Conservation (phyloP, 1,140 invertebrate species). For the Aricia agestis region DNA sequence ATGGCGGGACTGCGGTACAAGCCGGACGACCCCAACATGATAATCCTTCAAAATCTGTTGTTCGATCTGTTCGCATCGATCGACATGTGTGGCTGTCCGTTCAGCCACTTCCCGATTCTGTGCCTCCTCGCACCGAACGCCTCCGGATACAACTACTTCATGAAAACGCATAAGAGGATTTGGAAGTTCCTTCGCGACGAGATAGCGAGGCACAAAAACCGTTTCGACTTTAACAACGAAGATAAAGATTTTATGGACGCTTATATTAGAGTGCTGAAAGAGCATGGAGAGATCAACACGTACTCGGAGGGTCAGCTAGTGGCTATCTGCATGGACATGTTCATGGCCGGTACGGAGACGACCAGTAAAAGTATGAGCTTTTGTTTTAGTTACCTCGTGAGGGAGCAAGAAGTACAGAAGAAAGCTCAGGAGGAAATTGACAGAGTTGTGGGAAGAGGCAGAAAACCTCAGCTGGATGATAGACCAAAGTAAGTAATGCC, state of each 20-base stretch:
- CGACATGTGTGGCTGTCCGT: slow-evolving; percentile 86
- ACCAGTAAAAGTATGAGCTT: slow-evolving; percentile 87
- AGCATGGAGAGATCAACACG: slow-evolving; percentile 69
- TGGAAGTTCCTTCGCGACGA: slow-evolving; percentile 85
- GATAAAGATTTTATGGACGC: slow-evolving; percentile 91
- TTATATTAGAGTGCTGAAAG: slow-evolving; percentile 83
- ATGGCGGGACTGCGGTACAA: slow-evolving; percentile 86
- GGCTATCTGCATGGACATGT: slow-evolving; percentile 87
- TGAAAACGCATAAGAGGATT: slow-evolving; percentile 81
- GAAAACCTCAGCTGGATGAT: slow-evolving; percentile 82
- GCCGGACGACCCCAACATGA: slow-evolving; percentile 81
- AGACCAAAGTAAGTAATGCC: slow-evolving; percentile 78
- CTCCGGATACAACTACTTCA: slow-evolving; percentile 85
- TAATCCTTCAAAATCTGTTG: slow-evolving; percentile 81
- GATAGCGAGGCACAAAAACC: slow-evolving; percentile 84
- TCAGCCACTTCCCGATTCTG: slow-evolving; percentile 87
- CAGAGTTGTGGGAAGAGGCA: slow-evolving; percentile 81
- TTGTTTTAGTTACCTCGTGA: slow-evolving; percentile 85
- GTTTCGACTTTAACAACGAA: slow-evolving; percentile 77
- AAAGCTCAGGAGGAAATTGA: slow-evolving; percentile 90
- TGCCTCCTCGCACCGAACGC: slow-evolving; percentile 83
- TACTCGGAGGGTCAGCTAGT: slow-evolving; percentile 83
- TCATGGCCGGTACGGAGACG: slow-evolving; percentile 90
- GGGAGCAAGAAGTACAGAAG: slow-evolving; percentile 86
- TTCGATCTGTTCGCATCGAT: slow-evolving; percentile 82